phyloP scores from a whole-genome alignment of 2,113 vertebrate genomes.

The Chrysochloris asiatica region DNA sequence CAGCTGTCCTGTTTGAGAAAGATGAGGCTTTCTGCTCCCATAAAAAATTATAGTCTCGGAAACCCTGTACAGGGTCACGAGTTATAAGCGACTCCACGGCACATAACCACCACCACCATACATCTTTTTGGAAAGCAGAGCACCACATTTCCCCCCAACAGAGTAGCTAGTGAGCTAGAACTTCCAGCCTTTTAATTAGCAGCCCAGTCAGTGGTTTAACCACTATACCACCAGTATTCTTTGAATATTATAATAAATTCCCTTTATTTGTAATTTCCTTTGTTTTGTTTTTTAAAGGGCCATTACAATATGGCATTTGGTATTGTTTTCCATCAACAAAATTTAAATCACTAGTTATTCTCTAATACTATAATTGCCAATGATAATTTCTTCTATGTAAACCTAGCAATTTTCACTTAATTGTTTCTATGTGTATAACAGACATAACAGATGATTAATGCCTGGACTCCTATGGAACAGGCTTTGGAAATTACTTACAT shows the following conservation, averaged over 20 bases:
- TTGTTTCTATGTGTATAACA: conserved; percentile 82
- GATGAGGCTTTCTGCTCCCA: too few species aligned
- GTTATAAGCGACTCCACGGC: too few species aligned
- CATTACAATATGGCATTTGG: background rate
- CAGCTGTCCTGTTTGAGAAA: too few species aligned
- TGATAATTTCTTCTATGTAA: conserved; percentile 69
- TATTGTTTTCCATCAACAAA: background rate
- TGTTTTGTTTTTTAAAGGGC: conserved; percentile 1
- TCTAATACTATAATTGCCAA: conserved; percentile 60
- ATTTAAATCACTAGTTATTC: conserved; percentile 40
- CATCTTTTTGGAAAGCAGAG: too few species aligned
- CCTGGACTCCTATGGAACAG: conserved; percentile 64
- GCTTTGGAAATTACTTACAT: conserved; percentile 85
- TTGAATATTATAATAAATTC: background rate
- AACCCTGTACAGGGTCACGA: too few species aligned
- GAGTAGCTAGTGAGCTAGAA: background rate
- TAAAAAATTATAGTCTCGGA: too few species aligned
- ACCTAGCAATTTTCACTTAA: conserved; percentile 79
- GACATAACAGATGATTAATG: conserved; percentile 82
- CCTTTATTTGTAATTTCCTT: conserved; percentile 6
- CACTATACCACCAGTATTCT: background rate
- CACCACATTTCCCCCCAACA: too few species aligned
- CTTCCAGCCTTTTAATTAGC: too few species aligned
- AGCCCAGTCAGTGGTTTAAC: background rate
- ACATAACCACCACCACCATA: too few species aligned